phyloP scores from a whole-genome alignment of 1,140 invertebrate genomes.

The Agrilus planipennis region DNA sequence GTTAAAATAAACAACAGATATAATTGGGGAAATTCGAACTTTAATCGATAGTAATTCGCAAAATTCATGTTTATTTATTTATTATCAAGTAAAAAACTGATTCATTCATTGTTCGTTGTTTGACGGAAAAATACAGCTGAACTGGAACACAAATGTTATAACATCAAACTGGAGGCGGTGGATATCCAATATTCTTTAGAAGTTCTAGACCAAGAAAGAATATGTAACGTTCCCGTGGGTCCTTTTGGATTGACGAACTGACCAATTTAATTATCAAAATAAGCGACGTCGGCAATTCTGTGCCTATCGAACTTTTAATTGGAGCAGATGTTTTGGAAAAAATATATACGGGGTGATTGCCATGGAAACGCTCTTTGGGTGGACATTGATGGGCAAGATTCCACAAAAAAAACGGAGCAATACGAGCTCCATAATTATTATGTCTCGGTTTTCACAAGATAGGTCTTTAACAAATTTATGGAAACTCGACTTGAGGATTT shows the following conservation, averaged over 20 bases:
- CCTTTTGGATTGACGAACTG: slow-evolving; percentile 10
- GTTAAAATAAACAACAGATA: too few species aligned
- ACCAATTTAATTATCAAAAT: slow-evolving; percentile 4
- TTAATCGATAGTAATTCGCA: too few species aligned
- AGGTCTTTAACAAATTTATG: slow-evolving; percentile 1
- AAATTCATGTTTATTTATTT: too few species aligned
- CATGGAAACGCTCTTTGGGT: not conserved
- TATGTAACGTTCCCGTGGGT: not conserved
- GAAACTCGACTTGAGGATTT: slow-evolving; percentile 12
- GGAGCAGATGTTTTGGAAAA: slow-evolving; percentile 1
- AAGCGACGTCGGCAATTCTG: slow-evolving; percentile 5
- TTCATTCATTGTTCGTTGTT: too few species aligned
- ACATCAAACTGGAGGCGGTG: not conserved
- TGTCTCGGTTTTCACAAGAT: not conserved
- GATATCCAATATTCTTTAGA: not conserved
- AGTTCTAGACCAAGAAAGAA: not conserved
- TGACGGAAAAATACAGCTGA: too few species aligned
- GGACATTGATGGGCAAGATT: too few species aligned
- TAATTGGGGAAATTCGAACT: too few species aligned
- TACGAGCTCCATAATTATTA: not conserved
- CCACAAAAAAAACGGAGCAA: too few species aligned
- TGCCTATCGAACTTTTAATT: slow-evolving; percentile 3
- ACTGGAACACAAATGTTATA: not conserved
- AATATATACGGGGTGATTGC: not conserved
- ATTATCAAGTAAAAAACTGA: too few species aligned